A percentile compares a stretch with the other conserved stretches of the same genome.
Evolutionary conservation across 2,797 vertebrate species (phyloP).

Genomic region (Sebastolobus altivelis): DNA sequence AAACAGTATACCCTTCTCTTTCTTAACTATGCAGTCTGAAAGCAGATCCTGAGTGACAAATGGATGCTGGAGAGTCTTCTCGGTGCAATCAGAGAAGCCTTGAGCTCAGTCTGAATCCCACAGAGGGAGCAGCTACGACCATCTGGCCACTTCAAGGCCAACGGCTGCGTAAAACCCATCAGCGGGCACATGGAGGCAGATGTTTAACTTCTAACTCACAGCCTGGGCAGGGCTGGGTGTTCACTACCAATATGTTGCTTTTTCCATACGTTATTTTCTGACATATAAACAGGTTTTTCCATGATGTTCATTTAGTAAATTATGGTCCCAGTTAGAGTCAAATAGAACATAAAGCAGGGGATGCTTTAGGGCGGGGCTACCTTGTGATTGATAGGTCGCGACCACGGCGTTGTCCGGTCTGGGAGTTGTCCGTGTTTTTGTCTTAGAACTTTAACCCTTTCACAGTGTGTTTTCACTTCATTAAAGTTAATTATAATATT

Average conservation of each 20-base stretch:
- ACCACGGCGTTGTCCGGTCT: too few relatives aligned
- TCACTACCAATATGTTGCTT: neutral
- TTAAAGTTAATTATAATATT: too few relatives aligned
- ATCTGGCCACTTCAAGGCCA: slow-evolving; percentile 76
- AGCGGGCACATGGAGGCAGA: slow-evolving; percentile 67
- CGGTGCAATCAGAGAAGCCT: slow-evolving; percentile 49
- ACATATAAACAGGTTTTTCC: neutral
- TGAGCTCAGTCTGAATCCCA: slow-evolving; percentile 48
- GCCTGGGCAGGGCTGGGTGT: slow-evolving; percentile 15
- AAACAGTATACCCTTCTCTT: slow-evolving; percentile 10
- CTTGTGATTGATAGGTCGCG: too few relatives aligned
- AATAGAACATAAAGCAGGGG: too few relatives aligned
- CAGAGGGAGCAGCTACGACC: slow-evolving; percentile 62
- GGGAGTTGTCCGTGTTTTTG: too few relatives aligned
- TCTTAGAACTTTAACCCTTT: too few relatives aligned
- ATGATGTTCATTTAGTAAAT: too few relatives aligned
- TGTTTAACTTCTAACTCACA: slow-evolving; percentile 53
- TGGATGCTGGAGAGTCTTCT: slow-evolving; percentile 11
- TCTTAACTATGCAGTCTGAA: slow-evolving; percentile 17
- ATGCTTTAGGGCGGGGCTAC: too few relatives aligned
- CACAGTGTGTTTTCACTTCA: too few relatives aligned
- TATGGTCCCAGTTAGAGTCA: too few relatives aligned
- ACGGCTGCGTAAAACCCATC: slow-evolving; percentile 39
- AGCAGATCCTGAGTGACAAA: slow-evolving; percentile 34
- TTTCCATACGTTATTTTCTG: neutral